A percentile compares a stretch with the other conserved stretches of the same genome.
Conservation (phyloP, 2,113 vertebrate genomes). For the Gorsachius goisagi region DNA sequence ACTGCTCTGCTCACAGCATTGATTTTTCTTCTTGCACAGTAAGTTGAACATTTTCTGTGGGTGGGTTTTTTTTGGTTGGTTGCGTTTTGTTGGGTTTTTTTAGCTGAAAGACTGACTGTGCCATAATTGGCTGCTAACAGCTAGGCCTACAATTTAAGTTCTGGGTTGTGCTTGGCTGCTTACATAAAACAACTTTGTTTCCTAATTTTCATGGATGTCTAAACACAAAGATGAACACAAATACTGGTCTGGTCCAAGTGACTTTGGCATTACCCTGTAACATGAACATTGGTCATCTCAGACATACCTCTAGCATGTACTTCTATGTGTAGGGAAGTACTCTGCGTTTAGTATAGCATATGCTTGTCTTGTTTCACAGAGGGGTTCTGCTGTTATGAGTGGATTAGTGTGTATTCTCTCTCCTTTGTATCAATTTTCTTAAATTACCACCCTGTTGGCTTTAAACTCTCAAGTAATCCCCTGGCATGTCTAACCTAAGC, state of each 20-base stretch:
- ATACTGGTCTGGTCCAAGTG: neutral
- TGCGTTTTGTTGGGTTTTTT: no score
- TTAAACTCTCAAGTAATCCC: neutral
- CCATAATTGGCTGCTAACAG: neutral
- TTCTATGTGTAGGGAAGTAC: neutral
- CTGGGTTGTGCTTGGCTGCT: neutral
- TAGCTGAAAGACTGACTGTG: neutral
- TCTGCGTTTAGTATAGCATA: accelerated
- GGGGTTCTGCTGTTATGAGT: neutral
- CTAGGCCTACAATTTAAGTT: neutral
- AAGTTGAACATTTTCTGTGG: neutral
- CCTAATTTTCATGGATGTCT: neutral
- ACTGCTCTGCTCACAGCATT: neutral
- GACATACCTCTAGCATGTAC: accelerated
- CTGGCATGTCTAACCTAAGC: no score
- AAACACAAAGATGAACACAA: neutral
- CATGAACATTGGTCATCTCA: accelerated
- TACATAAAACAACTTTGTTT: neutral
- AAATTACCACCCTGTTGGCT: neutral
- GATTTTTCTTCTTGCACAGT: neutral
- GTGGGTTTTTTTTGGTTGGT: no score
- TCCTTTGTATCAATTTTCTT: neutral
- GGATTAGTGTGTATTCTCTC: neutral
- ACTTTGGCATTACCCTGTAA: neutral
- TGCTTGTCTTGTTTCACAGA: neutral